These are phyloP conservation scores for Phrynocephalus versicolor DNA, from an alignment of 2,113 vertebrate species.

Conservation along the genomic window DNA sequence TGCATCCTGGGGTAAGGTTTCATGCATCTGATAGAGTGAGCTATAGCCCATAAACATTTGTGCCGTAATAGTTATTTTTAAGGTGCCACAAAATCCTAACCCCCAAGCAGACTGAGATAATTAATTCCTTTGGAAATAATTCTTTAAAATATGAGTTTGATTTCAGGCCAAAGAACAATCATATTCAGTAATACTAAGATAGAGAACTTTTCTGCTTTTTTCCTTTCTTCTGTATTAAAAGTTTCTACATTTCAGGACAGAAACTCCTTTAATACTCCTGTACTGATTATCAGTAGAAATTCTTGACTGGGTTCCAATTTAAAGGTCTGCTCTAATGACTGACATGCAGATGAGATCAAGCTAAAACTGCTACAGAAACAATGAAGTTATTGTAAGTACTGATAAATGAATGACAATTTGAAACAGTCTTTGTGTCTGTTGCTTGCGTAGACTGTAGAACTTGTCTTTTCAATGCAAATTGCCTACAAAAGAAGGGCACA, in stretches of 20 bases:
- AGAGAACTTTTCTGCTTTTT: slow-evolving; percentile 22
- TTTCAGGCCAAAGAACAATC: neutral
- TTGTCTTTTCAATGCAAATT: neutral
- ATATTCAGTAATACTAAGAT: neutral
- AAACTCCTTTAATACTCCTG: neutral
- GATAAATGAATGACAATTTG: neutral
- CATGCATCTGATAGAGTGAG: neutral
- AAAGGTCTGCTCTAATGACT: slow-evolving; percentile 14
- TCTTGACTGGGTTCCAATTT: slow-evolving; percentile 10
- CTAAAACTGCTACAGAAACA: slow-evolving; percentile 18
- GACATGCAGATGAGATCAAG: neutral
- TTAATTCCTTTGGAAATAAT: neutral
- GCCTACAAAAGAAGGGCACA: neutral
- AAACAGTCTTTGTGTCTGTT: slow-evolving; percentile 12
- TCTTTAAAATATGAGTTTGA: neutral
- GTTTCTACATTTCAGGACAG: slow-evolving; percentile 11
- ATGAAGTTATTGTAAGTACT: neutral
- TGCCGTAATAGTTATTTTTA: neutral
- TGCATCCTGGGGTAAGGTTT: neutral
- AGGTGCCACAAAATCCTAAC: neutral
- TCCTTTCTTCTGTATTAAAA: neutral
- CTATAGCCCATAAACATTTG: neutral
- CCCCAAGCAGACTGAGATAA: neutral
- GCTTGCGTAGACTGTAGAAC: neutral
- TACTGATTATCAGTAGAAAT: neutral